These are phyloP conservation scores for Pontoporia blainvillei DNA, from an alignment of 2,113 vertebrate genomes.

Conservation along the genomic window DNA sequence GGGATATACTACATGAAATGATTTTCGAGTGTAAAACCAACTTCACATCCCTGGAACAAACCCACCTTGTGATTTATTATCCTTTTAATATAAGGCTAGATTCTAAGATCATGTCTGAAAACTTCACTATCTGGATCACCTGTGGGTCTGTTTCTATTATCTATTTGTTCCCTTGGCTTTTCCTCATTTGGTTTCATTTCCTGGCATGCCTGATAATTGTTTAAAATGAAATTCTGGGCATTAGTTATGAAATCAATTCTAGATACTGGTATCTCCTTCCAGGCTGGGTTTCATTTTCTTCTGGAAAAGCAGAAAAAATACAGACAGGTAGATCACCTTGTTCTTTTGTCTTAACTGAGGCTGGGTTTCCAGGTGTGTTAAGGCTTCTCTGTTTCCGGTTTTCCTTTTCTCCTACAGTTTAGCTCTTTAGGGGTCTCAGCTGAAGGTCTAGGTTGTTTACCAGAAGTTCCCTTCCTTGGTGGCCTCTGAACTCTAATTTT, in stretches of 20 bases:
- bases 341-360: not conserved
- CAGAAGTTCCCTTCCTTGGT: constrained; percentile 1
- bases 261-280: not conserved
- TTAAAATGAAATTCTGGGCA: not conserved
- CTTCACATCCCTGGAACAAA: not conserved
- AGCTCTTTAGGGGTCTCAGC: not conserved
- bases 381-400: constrained; percentile 2
- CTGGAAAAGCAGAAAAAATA: not conserved
- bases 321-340: not conserved
- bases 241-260: not conserved
- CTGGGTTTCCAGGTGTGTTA: not conserved
- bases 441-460: constrained; percentile 5
- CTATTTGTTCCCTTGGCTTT: constrained; percentile 41
- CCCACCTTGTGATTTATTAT: not conserved
- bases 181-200: constrained; percentile 1
- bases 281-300: not conserved
- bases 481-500: not conserved
- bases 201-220: constrained; percentile 4
- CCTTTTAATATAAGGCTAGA: not conserved
- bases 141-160: constrained; percentile 11
- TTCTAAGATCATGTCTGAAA: not conserved
- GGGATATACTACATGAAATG: not conserved
- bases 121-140: not conserved
- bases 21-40: constrained; percentile 3
- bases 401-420: not conserved